These are phyloP conservation scores for Brachyptera putata DNA, from an alignment of 2,888 invertebrate genomes.

Conservation along the genomic window DNA sequence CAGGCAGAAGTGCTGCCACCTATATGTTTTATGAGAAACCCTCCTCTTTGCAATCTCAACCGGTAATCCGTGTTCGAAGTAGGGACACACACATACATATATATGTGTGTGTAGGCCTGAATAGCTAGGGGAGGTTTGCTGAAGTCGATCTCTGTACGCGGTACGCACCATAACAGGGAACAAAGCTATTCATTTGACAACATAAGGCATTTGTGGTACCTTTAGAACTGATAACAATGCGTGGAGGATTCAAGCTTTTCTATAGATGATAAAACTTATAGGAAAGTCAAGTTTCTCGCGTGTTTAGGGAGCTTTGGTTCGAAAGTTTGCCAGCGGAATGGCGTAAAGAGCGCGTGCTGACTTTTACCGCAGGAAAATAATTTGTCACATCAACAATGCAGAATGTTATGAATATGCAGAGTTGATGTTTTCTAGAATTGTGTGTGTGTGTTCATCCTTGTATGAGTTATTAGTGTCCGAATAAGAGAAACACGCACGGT, in stretches of 20 bases:
- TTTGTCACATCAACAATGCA: background rate
- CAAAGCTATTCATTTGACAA: conserved; percentile 9
- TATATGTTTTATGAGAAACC: conserved; percentile 3
- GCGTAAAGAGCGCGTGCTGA: background rate
- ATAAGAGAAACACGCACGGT: background rate
- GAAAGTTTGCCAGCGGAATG: no score
- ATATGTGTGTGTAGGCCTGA: background rate
- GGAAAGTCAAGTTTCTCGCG: background rate
- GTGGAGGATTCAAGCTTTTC: background rate
- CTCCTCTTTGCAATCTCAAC: conserved; percentile 9
- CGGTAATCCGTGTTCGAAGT: conserved; percentile 4
- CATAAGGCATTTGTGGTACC: background rate
- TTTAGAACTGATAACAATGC: background rate
- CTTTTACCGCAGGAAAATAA: background rate
- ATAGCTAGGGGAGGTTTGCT: background rate
- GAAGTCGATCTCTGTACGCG: background rate
- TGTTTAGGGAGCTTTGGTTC: background rate
- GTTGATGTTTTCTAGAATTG: conserved; percentile 24
- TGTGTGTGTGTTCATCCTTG: conserved; percentile 24
- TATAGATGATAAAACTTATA: background rate
- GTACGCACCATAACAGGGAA: background rate
- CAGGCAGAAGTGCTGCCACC: conserved; percentile 3
- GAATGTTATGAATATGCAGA: background rate
- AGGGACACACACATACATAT: background rate
- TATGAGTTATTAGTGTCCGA: conserved; percentile 8